These are phyloP conservation scores for Augochlora pura DNA, from an alignment of 1,140 invertebrate genomes.

Conservation along the genomic window DNA sequence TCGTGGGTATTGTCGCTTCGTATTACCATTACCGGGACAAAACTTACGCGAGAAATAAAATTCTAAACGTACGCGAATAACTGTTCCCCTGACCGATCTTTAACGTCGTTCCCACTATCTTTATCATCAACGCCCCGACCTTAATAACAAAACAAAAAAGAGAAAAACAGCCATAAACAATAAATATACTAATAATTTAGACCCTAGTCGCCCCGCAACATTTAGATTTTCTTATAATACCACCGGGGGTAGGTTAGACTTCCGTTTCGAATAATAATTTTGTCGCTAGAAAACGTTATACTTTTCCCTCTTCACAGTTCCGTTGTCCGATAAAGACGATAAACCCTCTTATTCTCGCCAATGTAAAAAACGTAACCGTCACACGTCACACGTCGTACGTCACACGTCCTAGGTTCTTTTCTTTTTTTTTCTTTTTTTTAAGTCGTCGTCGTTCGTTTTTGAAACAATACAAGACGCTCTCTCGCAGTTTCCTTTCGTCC, in stretches of 20 bases:
- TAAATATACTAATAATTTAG: slow-evolving; percentile 72
- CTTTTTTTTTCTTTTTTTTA: background rate
- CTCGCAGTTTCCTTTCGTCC: slow-evolving; percentile 60
- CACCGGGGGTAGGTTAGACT: slow-evolving; percentile 65
- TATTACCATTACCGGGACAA: background rate
- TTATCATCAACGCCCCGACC: background rate
- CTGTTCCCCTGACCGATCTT: too few relatives aligned
- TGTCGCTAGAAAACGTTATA: slow-evolving; percentile 41
- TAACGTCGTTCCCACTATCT: too few relatives aligned
- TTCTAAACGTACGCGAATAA: background rate
- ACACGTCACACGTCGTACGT: too few relatives aligned
- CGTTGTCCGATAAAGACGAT: slow-evolving; percentile 37
- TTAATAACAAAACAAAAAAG: slow-evolving; percentile 53
- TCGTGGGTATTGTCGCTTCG: too few relatives aligned
- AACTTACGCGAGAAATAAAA: slow-evolving; percentile 14
- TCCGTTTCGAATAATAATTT: slow-evolving; percentile 30
- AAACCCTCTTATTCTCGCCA: slow-evolving; percentile 45
- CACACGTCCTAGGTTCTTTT: background rate
- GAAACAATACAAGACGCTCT: slow-evolving; percentile 62
- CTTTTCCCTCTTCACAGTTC: slow-evolving; percentile 51
- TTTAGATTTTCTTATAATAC: slow-evolving; percentile 71
- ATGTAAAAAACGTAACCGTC: slow-evolving; percentile 15
- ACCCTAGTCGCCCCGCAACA: slow-evolving; percentile 67
- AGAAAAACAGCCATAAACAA: slow-evolving; percentile 64
- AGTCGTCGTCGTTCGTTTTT: background rate